A percentile compares a stretch with the other conserved stretches of the same genome.
Conservation (phyloP, 2,113 vertebrate genomes). For the Zingel zingel region DNA sequence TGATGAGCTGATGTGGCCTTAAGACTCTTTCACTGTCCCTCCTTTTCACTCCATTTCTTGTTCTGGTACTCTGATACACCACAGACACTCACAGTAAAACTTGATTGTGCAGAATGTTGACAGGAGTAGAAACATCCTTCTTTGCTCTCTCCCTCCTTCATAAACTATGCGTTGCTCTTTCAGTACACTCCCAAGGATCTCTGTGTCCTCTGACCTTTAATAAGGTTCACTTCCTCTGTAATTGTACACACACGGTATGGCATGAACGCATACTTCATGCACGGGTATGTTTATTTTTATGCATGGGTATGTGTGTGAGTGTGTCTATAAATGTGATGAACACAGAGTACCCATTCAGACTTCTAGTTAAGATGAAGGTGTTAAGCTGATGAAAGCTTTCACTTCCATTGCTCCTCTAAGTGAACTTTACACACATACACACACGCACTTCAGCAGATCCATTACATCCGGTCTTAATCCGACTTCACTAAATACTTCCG, state of each 20-base stretch:
- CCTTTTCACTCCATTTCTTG: conserved; percentile 2
- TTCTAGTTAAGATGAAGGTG: conserved; percentile 66
- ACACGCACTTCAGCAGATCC: conserved; percentile 50
- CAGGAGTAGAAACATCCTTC: conserved; percentile 17
- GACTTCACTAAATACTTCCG: conserved; percentile 63
- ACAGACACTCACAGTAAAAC: conserved; percentile 38
- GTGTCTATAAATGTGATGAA: conserved; percentile 57
- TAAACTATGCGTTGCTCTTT: conserved; percentile 44
- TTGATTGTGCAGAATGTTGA: conserved; percentile 39
- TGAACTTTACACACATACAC: conserved; percentile 52
- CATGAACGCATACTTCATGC: conserved; percentile 53
- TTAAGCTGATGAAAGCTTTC: conserved; percentile 73
- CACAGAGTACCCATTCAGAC: conserved; percentile 43
- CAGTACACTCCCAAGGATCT: conserved; percentile 55
- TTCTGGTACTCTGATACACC: background rate
- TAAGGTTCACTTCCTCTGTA: conserved; percentile 70
- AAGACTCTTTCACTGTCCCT: background rate
- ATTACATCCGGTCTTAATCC: conserved; percentile 66
- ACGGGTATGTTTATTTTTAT: conserved; percentile 66
- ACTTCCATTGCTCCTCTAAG: conserved; percentile 52
- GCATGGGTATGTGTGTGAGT: conserved; percentile 32
- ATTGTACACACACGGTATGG: conserved; percentile 73
- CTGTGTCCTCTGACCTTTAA: conserved; percentile 73
- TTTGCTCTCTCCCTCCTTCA: conserved; percentile 8
- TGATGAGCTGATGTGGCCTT: conserved; percentile 4